Conservation (phyloP, 2,888 invertebrate genomes). For the Conomelus anceps region DNA sequence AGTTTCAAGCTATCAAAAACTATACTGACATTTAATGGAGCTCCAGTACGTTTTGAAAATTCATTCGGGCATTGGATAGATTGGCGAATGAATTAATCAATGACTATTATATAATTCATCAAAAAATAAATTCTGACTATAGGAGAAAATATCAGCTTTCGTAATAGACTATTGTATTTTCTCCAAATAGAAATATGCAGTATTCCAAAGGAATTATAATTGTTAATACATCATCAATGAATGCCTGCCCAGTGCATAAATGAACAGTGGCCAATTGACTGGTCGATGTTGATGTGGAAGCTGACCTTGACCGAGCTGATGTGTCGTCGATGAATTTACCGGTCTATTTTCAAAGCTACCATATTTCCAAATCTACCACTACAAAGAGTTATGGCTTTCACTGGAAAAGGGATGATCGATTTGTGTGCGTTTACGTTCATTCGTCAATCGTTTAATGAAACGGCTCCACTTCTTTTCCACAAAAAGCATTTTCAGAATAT, state of each 20-base stretch:
- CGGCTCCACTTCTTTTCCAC: not conserved
- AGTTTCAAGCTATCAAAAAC: too few species aligned
- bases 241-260: not conserved
- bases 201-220: too few species aligned
- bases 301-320: not conserved
- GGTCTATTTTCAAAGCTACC: not conserved
- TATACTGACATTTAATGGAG: too few species aligned
- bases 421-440: not conserved
- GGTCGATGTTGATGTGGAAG: not conserved
- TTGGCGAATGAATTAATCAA: too few species aligned
- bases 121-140: too few species aligned
- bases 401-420: not conserved
- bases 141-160: too few species aligned
- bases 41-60: too few species aligned
- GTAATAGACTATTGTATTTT: too few species aligned
- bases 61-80: too few species aligned
- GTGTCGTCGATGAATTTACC: not conserved
- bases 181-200: too few species aligned
- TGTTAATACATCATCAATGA: too few species aligned
- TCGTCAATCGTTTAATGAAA: not conserved
- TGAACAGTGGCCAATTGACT: not conserved
- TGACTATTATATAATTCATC: too few species aligned
- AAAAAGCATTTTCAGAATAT: not conserved
- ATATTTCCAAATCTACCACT: not conserved
- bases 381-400: not conserved